A percentile compares a stretch with the other conserved stretches of the same genome.
phyloP scores from a whole-genome alignment of 2,113 vertebrate species.

The Clarias batrachus region DNA sequence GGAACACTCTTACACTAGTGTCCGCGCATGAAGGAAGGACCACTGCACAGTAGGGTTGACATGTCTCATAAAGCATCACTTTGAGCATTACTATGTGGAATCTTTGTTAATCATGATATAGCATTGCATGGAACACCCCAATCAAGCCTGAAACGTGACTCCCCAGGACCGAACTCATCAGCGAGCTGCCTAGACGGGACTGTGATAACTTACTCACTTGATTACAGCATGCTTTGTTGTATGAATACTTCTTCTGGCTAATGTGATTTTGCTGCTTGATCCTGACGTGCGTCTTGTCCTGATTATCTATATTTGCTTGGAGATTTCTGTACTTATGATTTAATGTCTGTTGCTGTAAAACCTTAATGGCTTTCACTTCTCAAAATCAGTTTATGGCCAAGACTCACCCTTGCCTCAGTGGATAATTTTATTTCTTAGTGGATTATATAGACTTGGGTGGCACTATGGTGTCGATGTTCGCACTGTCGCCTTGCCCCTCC shows the following conservation, averaged over 20 bases:
- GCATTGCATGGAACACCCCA: neutral
- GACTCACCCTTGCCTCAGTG: neutral
- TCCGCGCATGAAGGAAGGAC: conserved; percentile 20
- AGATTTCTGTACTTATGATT: neutral
- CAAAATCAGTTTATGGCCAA: neutral
- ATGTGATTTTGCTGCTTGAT: neutral
- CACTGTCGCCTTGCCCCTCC: too few species aligned
- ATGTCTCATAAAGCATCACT: conserved; percentile 18
- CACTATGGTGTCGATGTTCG: too few species aligned
- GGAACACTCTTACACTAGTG: conserved; percentile 6
- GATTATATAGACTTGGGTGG: neutral
- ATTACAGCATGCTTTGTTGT: neutral
- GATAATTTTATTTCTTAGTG: neutral
- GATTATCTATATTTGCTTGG: neutral
- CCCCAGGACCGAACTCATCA: neutral
- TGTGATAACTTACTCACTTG: neutral
- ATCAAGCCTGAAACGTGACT: conserved; percentile 6
- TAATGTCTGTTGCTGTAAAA: neutral
- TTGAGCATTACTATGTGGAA: neutral
- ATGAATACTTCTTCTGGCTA: neutral
- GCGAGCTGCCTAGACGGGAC: conserved; percentile 1
- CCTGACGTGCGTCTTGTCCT: neutral
- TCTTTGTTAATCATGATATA: conserved; percentile 5
- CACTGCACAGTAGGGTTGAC: neutral
- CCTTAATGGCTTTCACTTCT: neutral